A percentile compares a stretch with the other conserved stretches of the same genome.
Conservation (phyloP, 2,888 invertebrate species). For the Drosophila melanocephala region DNA sequence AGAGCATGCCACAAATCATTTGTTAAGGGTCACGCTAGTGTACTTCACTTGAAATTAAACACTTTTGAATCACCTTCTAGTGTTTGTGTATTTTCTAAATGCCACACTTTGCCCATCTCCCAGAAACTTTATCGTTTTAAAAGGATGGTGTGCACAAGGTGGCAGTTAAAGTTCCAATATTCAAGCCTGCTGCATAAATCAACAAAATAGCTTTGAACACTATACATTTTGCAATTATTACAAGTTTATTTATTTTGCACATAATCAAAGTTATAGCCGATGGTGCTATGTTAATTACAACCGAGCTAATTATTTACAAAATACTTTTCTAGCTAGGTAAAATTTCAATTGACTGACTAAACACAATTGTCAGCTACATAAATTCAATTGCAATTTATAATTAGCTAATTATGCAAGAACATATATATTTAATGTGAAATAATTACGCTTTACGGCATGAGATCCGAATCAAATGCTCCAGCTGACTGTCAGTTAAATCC, state of each 20-base stretch:
- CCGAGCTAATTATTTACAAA: background rate
- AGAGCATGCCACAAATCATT: conserved; percentile 7
- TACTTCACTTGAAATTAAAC: conserved; percentile 3
- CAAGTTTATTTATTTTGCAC: background rate
- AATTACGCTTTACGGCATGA: background rate
- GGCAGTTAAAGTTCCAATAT: background rate
- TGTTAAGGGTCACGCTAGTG: background rate
- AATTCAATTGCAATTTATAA: background rate
- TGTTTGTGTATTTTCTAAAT: background rate
- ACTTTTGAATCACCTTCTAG: background rate
- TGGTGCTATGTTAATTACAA: background rate
- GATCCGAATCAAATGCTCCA: background rate
- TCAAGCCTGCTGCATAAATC: background rate
- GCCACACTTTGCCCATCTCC: background rate
- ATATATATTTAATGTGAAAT: background rate
- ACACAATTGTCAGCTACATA: background rate
- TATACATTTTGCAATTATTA: background rate
- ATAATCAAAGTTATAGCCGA: background rate
- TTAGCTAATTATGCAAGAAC: background rate
- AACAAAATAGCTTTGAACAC: background rate
- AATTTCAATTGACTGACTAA: background rate
- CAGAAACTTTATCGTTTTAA: background rate
- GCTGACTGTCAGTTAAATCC: background rate
- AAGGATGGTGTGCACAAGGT: background rate
- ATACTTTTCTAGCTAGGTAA: background rate